Percentiles rank a stretch among this genome's conserved stretches.
Evolutionary conservation across 2,113 vertebrate genomes (phyloP).

Genomic region (Halichoeres trimaculatus): DNA sequence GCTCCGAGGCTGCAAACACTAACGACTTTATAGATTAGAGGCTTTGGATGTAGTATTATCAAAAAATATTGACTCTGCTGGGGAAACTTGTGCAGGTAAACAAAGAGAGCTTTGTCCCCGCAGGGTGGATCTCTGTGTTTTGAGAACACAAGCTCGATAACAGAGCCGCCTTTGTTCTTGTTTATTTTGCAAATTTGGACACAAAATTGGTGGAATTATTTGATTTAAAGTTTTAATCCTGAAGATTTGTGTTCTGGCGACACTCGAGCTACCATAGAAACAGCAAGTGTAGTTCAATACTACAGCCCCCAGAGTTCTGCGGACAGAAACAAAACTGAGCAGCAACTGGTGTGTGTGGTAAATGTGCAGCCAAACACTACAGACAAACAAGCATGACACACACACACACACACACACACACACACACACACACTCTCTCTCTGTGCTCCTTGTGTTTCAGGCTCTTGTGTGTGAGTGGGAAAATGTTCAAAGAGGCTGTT

Average conservation of each 20-base stretch:
- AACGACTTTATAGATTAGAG: constrained; percentile 3
- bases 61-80: neutral
- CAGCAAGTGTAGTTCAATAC: neutral
- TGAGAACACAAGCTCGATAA: neutral
- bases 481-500: neutral
- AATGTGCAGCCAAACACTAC: neutral
- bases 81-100: neutral
- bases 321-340: neutral
- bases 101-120: neutral
- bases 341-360: neutral
- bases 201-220: neutral
- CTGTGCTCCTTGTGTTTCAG: neutral
- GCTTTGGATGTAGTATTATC: neutral
- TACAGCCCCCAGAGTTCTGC: neutral
- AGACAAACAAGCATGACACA: neutral
- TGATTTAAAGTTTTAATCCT: neutral
- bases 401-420: neutral
- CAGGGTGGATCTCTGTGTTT: neutral
- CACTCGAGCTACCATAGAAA: neutral
- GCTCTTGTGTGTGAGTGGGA: neutral
- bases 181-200: neutral
- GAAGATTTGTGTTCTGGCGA: neutral
- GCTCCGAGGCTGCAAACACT: constrained; percentile 26
- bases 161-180: neutral
- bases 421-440: neutral